These are phyloP conservation scores for Ceratina japonica DNA, from an alignment of 1,140 invertebrate species.

Conservation along the genomic window DNA sequence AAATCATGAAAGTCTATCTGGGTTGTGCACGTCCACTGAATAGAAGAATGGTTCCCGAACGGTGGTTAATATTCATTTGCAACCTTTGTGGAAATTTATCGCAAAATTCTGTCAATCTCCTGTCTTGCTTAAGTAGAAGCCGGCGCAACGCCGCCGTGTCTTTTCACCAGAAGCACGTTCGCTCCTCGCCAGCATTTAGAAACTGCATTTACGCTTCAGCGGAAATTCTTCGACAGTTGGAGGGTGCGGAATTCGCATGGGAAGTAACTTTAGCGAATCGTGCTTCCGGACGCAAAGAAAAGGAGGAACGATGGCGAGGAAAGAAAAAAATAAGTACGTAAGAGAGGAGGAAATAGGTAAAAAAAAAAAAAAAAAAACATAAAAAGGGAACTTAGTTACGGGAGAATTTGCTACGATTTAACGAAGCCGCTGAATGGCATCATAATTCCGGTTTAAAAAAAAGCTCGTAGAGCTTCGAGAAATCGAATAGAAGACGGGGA, in stretches of 20 bases:
- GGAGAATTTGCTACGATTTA: constrained; percentile 27
- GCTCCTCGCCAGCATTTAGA: constrained; percentile 34
- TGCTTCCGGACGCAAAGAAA: neutral
- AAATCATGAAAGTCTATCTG: too few species aligned
- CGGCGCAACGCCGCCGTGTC: neutral
- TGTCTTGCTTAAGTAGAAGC: constrained; percentile 12
- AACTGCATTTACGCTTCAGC: constrained; percentile 33
- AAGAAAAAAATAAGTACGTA: constrained; percentile 10
- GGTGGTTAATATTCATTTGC: constrained; percentile 16
- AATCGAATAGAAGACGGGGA: constrained; percentile 10
- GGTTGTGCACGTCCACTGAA: neutral
- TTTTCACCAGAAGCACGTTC: constrained; percentile 33
- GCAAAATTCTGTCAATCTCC: constrained; percentile 38
- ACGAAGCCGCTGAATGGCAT: constrained; percentile 3
- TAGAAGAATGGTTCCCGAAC: neutral
- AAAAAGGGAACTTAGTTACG: neutral
- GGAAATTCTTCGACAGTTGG: constrained; percentile 42
- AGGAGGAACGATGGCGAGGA: constrained; percentile 46
- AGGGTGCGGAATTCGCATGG: constrained; percentile 25
- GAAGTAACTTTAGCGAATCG: constrained; percentile 25
- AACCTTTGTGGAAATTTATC: neutral
- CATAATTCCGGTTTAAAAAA: constrained; percentile 1
- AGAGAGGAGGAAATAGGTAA: neutral
- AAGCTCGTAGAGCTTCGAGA: neutral
- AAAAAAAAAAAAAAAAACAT: too few species aligned